A percentile compares a stretch with the other conserved stretches of the same genome.
phyloP scores from a whole-genome alignment of 2,888 invertebrate genomes.

The Papilio gigon region DNA sequence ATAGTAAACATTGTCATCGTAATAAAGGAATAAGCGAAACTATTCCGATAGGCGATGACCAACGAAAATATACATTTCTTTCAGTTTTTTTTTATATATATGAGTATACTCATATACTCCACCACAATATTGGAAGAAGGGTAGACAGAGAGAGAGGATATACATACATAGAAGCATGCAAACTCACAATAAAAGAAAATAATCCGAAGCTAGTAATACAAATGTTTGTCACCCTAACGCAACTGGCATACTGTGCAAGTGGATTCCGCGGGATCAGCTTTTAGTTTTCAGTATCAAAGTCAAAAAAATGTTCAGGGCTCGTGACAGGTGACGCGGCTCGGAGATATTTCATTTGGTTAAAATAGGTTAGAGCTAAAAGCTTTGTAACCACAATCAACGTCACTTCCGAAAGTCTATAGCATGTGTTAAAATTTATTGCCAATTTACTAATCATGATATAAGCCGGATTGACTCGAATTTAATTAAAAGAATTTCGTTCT shows the following conservation, averaged over 20 bases:
- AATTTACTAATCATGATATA: background rate
- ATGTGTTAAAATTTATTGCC: background rate
- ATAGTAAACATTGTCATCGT: too few species aligned
- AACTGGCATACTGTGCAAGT: conserved; percentile 34
- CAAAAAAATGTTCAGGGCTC: conserved; percentile 20
- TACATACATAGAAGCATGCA: too few species aligned
- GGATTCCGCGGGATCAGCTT: conserved; percentile 37
- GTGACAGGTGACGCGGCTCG: conserved; percentile 22
- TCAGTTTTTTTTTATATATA: too few species aligned
- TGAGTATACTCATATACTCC: too few species aligned
- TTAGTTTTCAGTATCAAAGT: conserved; percentile 38
- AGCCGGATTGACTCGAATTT: too few species aligned
- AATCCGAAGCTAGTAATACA: too few species aligned
- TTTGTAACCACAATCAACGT: conserved; percentile 5
- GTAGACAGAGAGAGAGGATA: too few species aligned
- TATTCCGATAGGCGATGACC: too few species aligned
- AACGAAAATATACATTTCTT: too few species aligned
- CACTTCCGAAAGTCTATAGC: background rate
- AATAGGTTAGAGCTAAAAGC: conserved; percentile 27
- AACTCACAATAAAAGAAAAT: background rate
- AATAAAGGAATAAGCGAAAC: too few species aligned
- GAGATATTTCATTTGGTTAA: conserved; percentile 30
- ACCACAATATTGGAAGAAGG: too few species aligned
- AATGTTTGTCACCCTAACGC: conserved; percentile 1
- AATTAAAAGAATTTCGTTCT: too few species aligned